Evolutionary conservation across 2,797 vertebrate genomes (phyloP), one percentile per base, ranked within the genome.

Genomic region (Hybognathus amarus): DNA sequence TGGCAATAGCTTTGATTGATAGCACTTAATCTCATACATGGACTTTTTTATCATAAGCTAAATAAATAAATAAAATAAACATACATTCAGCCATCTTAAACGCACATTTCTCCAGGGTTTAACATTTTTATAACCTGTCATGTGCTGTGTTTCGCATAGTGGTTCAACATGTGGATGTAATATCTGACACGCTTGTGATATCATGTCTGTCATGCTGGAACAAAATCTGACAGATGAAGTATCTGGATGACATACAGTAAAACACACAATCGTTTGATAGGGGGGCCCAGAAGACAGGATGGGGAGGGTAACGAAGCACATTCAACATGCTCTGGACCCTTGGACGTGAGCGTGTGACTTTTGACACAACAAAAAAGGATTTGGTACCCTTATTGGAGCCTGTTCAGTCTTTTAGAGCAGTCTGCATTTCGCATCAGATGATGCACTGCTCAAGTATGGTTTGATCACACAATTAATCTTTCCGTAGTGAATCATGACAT

Each of bases 161-260:
- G 22, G 66, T 79, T 68, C 63, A 56, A 77, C 81, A 82, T 74
- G 61, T 74, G 77, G 82, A 84, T 80, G 71, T 64, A 73, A 59
- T 83, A 83, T 82, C 45, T 61, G 79, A 85, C 78, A 85, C 73
- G 45, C 45, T 78, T 79, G 71, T 85, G 83, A 83, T 81, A 85
- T 83, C 78, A 87, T 80, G 84, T 80, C 77, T 85, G 74, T 84
- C 54, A 74, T 52, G 77, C 71, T 88, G 85, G 78, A 87, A 85
- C 66, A 82, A 74, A 67, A 73, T 88, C 68, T 77, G 84, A 80
- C 78, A 77, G 84, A 87, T 85, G 64, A 68, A 82, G 82, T 76
- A 82, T 87, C 81, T 84, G 85, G 79, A 85, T 67, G 84, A 87
- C 85, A 70, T 86, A 87, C 79, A 85, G 74, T 85, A 87, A 88